Conservation (phyloP, 2,888 invertebrate genomes). For the Empis livida region DNA sequence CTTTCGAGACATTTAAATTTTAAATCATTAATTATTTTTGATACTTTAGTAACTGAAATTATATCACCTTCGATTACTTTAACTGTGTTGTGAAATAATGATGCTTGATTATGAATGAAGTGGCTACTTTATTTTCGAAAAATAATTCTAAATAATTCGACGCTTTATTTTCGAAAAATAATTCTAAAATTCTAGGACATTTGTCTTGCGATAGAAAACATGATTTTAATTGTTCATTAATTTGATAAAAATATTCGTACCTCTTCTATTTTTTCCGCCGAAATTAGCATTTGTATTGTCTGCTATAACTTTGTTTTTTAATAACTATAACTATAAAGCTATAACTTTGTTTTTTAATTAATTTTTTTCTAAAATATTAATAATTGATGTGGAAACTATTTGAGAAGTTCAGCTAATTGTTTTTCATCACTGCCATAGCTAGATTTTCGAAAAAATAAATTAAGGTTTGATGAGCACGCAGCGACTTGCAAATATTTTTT, state of each 20-base stretch:
- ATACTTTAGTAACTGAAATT: slow-evolving; percentile 7
- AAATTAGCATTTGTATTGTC: background rate
- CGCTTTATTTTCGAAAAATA: slow-evolving; percentile 3
- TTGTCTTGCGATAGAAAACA: slow-evolving; percentile 4
- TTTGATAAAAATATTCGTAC: background rate
- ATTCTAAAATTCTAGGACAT: slow-evolving; percentile 4
- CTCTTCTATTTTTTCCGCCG: background rate
- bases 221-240: slow-evolving; percentile 1
- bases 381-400: background rate
- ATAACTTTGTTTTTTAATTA: background rate
- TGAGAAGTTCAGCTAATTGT: slow-evolving; percentile 1
- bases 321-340: no score
- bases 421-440: background rate
- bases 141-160: no score
- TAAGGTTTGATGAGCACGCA: background rate
- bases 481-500: background rate
- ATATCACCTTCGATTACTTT: slow-evolving; percentile 4
- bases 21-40: slow-evolving; percentile 7
- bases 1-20: slow-evolving; percentile 1
- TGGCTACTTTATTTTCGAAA: no score
- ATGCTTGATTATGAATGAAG: slow-evolving; percentile 5
- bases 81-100: slow-evolving; percentile 3
- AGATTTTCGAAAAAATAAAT: slow-evolving; percentile 1
- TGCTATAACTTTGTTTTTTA: no score
- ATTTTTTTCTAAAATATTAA: background rate